Percentiles rank a stretch among this genome's conserved stretches.
These are phyloP conservation scores for Euspilapteryx auroguttella DNA, from an alignment of 2,888 invertebrate genomes.

Conservation along the genomic window DNA sequence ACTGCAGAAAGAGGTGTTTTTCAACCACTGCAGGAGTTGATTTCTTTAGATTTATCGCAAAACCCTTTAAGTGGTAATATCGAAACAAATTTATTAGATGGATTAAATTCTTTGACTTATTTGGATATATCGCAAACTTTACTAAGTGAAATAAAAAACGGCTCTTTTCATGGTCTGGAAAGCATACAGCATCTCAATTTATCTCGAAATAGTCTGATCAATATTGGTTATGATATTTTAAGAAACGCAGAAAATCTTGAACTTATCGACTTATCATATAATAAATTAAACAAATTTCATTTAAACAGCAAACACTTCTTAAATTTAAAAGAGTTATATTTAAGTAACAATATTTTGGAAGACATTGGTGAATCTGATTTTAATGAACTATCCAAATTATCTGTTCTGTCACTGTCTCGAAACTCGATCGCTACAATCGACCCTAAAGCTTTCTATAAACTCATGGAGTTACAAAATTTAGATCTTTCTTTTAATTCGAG, in stretches of 20 bases:
- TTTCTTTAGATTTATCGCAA: constrained; percentile 22
- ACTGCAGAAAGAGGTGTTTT: constrained; percentile 21
- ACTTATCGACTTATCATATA: constrained; percentile 29
- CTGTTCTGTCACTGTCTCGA: no score
- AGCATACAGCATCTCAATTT: constrained; percentile 22
- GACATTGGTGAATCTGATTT: no score
- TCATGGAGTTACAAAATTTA: no score
- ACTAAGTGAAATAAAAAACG: constrained; percentile 19
- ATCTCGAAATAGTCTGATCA: constrained; percentile 20
- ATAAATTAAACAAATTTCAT: no score
- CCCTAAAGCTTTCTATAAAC: no score
- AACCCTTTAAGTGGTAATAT: constrained; percentile 24
- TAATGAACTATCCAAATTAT: no score
- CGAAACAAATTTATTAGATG: constrained; percentile 21
- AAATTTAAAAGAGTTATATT: no score
- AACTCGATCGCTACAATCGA: no score
- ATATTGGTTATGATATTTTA: constrained; percentile 25
- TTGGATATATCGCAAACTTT: constrained; percentile 27
- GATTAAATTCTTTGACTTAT: constrained; percentile 20
- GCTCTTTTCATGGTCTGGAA: constrained; percentile 26
- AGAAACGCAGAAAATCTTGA: constrained; percentile 18
- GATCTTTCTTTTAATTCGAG: no score
- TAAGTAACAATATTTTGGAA: no score
- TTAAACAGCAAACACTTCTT: no score
- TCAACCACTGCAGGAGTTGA: constrained; percentile 15